These are phyloP conservation scores for Drosophila emarginata DNA, from an alignment of 2,888 invertebrate genomes.

Conservation along the genomic window DNA sequence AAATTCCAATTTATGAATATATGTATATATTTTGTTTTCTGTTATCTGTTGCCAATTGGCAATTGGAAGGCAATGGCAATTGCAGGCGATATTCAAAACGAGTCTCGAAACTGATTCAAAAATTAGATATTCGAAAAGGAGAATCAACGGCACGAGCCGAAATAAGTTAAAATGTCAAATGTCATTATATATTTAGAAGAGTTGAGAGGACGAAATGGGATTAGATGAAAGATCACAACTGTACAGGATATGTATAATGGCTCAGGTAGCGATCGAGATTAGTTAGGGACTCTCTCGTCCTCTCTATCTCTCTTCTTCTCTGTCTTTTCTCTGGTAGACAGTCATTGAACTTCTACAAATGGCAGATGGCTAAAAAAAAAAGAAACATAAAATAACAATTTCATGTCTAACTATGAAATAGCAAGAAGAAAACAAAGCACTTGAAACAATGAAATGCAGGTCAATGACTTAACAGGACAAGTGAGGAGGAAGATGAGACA, in stretches of 20 bases:
- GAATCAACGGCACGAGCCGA: neutral
- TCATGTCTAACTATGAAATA: slow-evolving; percentile 23
- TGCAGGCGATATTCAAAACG: neutral
- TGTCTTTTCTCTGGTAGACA: neutral
- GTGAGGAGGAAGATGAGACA: slow-evolving; percentile 38
- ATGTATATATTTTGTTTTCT: neutral
- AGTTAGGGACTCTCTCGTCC: slow-evolving; percentile 1
- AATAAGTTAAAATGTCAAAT: slow-evolving; percentile 4
- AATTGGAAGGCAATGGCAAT: neutral
- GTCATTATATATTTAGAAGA: neutral
- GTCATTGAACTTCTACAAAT: slow-evolving; percentile 29
- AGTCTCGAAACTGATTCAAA: neutral
- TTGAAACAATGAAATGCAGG: slow-evolving; percentile 45
- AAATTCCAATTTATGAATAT: slow-evolving; percentile 25
- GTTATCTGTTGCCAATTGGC: slow-evolving; percentile 7
- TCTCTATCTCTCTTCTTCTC: too few relatives aligned
- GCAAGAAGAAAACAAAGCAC: slow-evolving; percentile 37
- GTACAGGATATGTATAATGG: neutral
- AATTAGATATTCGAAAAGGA: slow-evolving; percentile 10
- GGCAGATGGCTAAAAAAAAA: slow-evolving; percentile 11
- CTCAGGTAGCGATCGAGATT: slow-evolving; percentile 3
- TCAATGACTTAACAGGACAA: slow-evolving; percentile 61
- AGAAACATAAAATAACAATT: slow-evolving; percentile 6
- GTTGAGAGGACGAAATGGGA: neutral
- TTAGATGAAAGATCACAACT: neutral